phyloP scores from a whole-genome alignment of 1,140 invertebrate species.

The Grapholita molesta region DNA sequence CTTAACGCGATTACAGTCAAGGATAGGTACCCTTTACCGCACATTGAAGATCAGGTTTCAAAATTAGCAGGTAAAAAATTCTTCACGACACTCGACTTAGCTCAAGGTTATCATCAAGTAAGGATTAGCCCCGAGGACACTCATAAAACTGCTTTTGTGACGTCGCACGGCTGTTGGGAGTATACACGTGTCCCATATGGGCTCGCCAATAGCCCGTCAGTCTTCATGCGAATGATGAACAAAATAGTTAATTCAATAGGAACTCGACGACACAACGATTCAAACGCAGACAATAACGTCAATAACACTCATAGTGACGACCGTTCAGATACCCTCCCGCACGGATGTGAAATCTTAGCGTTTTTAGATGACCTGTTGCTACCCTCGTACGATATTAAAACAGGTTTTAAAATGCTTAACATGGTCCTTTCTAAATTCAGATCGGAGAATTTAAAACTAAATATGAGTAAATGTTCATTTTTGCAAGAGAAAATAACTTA shows the following conservation, averaged over 20 bases:
- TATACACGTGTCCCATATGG: not conserved
- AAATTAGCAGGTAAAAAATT: not conserved
- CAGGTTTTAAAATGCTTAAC: constrained; percentile 21
- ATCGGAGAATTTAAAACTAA: constrained; percentile 27
- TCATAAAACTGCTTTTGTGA: not conserved
- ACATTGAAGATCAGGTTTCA: constrained; percentile 1
- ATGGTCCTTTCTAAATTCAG: constrained; percentile 18
- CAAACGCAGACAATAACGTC: constrained; percentile 28
- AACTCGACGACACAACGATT: constrained; percentile 13
- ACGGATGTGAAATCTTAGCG: constrained; percentile 14
- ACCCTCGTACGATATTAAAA: constrained; percentile 9
- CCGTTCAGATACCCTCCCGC: too few species aligned
- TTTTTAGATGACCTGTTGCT: constrained; percentile 28
- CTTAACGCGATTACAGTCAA: constrained; percentile 46
- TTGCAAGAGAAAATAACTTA: constrained; percentile 23
- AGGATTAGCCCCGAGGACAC: constrained; percentile 16
- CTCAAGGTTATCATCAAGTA: constrained; percentile 27
- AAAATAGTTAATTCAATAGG: constrained; percentile 19
- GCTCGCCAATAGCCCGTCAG: not conserved
- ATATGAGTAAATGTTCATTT: constrained; percentile 32
- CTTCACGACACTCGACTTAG: constrained; percentile 26
- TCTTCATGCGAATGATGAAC: constrained; percentile 27
- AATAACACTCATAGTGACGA: too few species aligned
- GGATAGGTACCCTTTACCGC: constrained; percentile 32
- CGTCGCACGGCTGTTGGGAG: not conserved